phyloP scores from a whole-genome alignment of 2,888 invertebrate species.

The Noctua fimbriata region DNA sequence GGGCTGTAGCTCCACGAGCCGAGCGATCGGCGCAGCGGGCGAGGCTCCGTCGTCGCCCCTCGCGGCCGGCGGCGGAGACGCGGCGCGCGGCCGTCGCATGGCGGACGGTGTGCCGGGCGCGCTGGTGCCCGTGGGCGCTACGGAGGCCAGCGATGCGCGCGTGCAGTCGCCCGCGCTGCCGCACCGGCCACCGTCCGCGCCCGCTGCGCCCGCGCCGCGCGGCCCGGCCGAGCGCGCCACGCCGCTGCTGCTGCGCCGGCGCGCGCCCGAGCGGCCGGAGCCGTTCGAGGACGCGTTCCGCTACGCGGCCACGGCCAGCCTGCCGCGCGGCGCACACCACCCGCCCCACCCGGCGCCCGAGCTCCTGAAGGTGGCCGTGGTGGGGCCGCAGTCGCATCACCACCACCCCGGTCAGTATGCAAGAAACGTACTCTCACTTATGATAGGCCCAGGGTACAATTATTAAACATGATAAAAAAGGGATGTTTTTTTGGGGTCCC shows the following conservation, averaged over 20 bases:
- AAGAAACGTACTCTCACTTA: background rate
- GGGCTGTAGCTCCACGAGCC: constrained; percentile 58
- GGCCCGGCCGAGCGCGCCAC: constrained; percentile 82
- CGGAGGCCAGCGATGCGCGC: constrained; percentile 85
- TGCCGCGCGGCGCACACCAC: constrained; percentile 88
- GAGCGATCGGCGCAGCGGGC: constrained; percentile 51
- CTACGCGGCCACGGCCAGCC: constrained; percentile 80
- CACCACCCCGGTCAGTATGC: constrained; percentile 62
- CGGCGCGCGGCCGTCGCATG: constrained; percentile 57
- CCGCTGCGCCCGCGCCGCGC: constrained; percentile 74
- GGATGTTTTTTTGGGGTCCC: no score
- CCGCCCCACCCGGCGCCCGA: constrained; percentile 74
- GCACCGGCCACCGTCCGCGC: constrained; percentile 82
- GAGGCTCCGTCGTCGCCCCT: constrained; percentile 69
- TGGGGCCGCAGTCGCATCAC: constrained; percentile 71
- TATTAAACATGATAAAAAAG: background rate
- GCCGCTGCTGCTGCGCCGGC: constrained; percentile 80
- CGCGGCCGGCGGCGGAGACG: constrained; percentile 66
- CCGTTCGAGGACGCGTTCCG: constrained; percentile 66
- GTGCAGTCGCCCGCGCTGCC: constrained; percentile 87
- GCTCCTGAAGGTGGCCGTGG: constrained; percentile 72
- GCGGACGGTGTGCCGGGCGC: constrained; percentile 74
- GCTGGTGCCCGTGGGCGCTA: constrained; percentile 83
- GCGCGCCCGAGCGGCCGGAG: constrained; percentile 66
- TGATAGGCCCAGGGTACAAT: background rate